Percentiles rank a stretch among this genome's conserved stretches.
phyloP scores from a whole-genome alignment of 2,888 invertebrate genomes.

The Philaethria dido region DNA sequence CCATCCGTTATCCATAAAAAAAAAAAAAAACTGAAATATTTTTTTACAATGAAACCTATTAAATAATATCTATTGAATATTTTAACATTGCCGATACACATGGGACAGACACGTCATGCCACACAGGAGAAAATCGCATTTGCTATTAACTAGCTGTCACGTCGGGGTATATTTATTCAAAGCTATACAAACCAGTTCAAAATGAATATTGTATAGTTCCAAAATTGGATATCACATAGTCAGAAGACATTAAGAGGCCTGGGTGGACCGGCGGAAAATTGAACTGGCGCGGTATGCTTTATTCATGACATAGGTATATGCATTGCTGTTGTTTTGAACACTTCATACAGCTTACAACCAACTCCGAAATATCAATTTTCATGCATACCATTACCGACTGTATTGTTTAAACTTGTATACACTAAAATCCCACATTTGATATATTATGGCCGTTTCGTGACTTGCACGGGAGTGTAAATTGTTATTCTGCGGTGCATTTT shows the following conservation, averaged over 20 bases:
- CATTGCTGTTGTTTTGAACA: slow-evolving; percentile 61
- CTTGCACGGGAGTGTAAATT: slow-evolving; percentile 24
- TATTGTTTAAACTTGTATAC: slow-evolving; percentile 26
- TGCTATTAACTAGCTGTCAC: slow-evolving; percentile 21
- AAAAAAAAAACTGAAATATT: no score
- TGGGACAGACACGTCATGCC: not conserved
- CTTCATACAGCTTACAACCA: slow-evolving; percentile 50
- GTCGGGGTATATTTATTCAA: slow-evolving; percentile 27
- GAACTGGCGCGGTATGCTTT: slow-evolving; percentile 67
- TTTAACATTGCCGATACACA: not conserved
- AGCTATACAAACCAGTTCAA: slow-evolving; percentile 34
- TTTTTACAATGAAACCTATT: not conserved
- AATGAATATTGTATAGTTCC: slow-evolving; percentile 45
- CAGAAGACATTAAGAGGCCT: slow-evolving; percentile 57
- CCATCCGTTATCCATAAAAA: no score
- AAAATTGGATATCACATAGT: slow-evolving; percentile 51
- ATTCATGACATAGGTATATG: slow-evolving; percentile 67
- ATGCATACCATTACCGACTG: slow-evolving; percentile 27
- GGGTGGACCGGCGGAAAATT: slow-evolving; percentile 70
- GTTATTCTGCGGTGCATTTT: slow-evolving; percentile 34
- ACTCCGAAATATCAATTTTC: slow-evolving; percentile 32
- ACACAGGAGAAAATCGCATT: slow-evolving; percentile 18
- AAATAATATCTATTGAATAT: not conserved
- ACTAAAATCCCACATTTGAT: slow-evolving; percentile 27
- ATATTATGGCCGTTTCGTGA: slow-evolving; percentile 9